phyloP scores from a whole-genome alignment of 30 jellyfish, hydroid and myxozoan genomes.

The Phacellophora camtschatica region DNA sequence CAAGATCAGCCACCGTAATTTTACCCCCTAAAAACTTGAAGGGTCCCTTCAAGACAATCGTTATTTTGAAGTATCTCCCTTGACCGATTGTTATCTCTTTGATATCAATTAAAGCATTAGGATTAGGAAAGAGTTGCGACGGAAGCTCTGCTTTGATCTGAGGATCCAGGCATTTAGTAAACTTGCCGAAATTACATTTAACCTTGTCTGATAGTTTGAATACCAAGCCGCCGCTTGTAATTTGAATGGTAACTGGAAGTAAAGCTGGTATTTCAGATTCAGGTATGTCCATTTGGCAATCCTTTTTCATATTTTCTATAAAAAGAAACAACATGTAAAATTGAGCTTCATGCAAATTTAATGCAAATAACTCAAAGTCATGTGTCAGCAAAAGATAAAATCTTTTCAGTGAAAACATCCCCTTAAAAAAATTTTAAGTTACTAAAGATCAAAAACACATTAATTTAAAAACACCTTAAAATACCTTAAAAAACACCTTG shows the following conservation, averaged over 20 bases:
- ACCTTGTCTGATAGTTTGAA: slow-evolving; percentile 54
- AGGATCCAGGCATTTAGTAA: slow-evolving; percentile 67
- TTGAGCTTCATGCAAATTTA: too few relatives aligned
- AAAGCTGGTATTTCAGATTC: slow-evolving; percentile 46
- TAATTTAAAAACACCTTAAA: too few relatives aligned
- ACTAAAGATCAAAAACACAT: too few relatives aligned
- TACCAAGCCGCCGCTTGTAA: slow-evolving; percentile 45
- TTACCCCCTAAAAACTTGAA: slow-evolving; percentile 58
- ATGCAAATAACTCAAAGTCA: too few relatives aligned
- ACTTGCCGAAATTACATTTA: slow-evolving; percentile 54
- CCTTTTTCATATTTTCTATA: slow-evolving; percentile 8
- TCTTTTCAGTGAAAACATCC: too few relatives aligned
- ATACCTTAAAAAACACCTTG: too few relatives aligned
- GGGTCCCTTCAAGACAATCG: slow-evolving; percentile 61
- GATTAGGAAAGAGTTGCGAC: slow-evolving; percentile 63
- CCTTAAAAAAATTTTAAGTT: too few relatives aligned
- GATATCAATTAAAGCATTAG: slow-evolving; percentile 49
- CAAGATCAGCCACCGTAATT: slow-evolving; percentile 45
- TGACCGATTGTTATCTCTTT: slow-evolving; percentile 56
- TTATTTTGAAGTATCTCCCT: slow-evolving; percentile 47
- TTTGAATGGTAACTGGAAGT: slow-evolving; percentile 45
- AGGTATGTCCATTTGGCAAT: not conserved
- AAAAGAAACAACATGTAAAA: not conserved
- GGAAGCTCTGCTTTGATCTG: slow-evolving; percentile 75
- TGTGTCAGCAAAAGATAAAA: too few relatives aligned